Evolutionary conservation across 2,797 vertebrate genomes (phyloP), one percentile per base, ranked within the genome.

Genomic region (Thripadectes ignobilis): DNA sequence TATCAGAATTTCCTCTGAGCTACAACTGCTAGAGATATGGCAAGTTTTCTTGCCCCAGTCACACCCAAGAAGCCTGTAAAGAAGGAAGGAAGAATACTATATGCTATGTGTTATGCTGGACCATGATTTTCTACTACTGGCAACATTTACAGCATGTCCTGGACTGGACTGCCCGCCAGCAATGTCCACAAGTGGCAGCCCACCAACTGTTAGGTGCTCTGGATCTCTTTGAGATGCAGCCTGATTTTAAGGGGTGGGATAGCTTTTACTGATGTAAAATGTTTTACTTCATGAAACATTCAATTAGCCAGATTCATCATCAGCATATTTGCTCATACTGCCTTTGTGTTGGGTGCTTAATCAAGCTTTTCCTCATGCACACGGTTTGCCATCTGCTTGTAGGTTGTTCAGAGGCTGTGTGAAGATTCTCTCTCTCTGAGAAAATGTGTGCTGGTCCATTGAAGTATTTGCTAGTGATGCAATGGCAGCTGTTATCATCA

Each of bases 401-500:
- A 95, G 69, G 91, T 94, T 89, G 76, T 83, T 85, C 83, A 85
- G 95, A 95, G 94, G 30, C 93, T 96, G 78, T 94, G 88, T 96
- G 96, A 96, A 96, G 95, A 90, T 92, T 92, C 89, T 87, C 88
- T 55, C 89, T 96, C 93, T 96, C 89, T 95, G 94, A 95, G 94
- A 94, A 95, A 96, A 96, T 94, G 92, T 96, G 92, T 74, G 84
- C 75, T 88, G 78, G 46, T 55, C 89, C 88, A 95, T 96, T 95
- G 96, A 95, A 96, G 95, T 93, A 94, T 93, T 95, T 94, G 79
- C 63, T 95, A 85, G 95, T 96, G 96, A 95, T 96, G 94, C 95
- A 96, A 95, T 93, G 88, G 96, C 96, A 97, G 96, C 93, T 96
- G 94, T 93, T 96, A 97, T 92, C 95, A 97, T 97, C 96, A 95